Conservation (phyloP, 2,113 vertebrate genomes). For the Piprites chloris region DNA sequence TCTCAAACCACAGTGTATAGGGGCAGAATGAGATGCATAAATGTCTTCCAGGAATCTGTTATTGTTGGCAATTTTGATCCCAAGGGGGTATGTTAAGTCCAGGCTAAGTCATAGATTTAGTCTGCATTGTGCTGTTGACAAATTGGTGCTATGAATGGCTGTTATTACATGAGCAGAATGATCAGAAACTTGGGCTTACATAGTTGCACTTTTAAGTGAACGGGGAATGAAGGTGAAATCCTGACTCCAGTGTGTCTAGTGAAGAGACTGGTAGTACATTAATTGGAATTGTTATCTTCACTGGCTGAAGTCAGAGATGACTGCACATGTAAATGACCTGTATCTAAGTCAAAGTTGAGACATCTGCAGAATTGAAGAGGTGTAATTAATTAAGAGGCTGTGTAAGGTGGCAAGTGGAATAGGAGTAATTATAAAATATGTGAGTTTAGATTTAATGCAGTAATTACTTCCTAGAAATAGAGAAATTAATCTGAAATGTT, state of each 20-base stretch:
- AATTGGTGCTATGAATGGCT: not conserved
- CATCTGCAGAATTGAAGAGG: not conserved
- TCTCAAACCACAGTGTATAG: not conserved
- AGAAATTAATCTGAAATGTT: not conserved
- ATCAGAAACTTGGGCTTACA: not conserved
- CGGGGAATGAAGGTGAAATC: not conserved
- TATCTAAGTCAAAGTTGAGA: not conserved
- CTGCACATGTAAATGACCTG: not conserved
- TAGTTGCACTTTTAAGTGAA: not conserved
- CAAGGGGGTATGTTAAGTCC: not conserved
- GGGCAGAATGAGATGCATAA: not conserved
- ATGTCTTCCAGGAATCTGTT: not conserved
- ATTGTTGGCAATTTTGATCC: not conserved
- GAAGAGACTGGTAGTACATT: not conserved
- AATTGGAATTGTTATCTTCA: not conserved
- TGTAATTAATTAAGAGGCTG: not conserved
- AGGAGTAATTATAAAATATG: not conserved
- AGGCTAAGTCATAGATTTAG: not conserved
- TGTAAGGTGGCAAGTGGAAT: not conserved
- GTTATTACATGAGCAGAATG: not conserved
- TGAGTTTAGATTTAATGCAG: not conserved
- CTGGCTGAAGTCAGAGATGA: not conserved
- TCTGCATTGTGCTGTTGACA: not conserved
- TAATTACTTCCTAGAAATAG: not conserved
- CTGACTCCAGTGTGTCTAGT: not conserved